phyloP scores from a whole-genome alignment of 2,113 vertebrate species.

The Gnathonemus longibarbis region DNA sequence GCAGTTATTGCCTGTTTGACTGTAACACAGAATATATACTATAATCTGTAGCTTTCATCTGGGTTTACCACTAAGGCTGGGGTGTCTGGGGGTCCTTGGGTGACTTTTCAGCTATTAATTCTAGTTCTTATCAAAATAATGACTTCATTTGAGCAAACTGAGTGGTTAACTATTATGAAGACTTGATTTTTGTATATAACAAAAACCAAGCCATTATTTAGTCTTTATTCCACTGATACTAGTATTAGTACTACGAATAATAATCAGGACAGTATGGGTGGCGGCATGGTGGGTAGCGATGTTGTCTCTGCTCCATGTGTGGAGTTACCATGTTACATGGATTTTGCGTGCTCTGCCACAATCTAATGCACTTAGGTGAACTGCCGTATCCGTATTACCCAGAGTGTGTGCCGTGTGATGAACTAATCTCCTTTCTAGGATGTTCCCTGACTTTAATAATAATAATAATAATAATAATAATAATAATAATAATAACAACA shows the following conservation, averaged over 20 bases:
- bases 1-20: background rate
- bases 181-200: background rate
- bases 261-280: background rate
- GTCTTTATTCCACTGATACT: background rate
- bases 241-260: background rate
- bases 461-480: background rate
- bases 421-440: background rate
- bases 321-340: background rate
- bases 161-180: background rate
- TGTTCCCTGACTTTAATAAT: background rate
- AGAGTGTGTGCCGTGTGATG: background rate
- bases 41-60: background rate
- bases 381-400: background rate
- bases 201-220: background rate
- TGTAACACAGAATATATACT: background rate
- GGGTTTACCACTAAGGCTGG: background rate
- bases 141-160: background rate
- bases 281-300: background rate
- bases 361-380: background rate
- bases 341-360: background rate
- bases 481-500: background rate
- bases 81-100: background rate
- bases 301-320: background rate
- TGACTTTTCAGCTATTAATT: background rate
- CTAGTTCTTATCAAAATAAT: background rate